Evolutionary conservation across 37 sponge, comb jelly and placozoan genomes (phyloP).

Genomic region (Halisarca cf. caerulea): DNA sequence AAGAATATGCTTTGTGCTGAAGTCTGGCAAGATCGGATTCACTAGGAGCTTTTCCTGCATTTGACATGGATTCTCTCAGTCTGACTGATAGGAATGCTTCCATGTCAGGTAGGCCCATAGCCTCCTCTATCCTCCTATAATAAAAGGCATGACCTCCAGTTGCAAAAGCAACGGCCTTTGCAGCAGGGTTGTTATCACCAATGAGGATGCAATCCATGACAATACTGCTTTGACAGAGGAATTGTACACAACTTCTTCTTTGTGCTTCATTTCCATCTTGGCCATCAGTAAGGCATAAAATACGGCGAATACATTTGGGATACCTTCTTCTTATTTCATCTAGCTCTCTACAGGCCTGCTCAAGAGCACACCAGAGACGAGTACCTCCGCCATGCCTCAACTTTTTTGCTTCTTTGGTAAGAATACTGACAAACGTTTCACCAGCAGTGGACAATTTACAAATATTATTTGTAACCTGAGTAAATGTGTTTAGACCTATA

Average conservation of each 20-base stretch:
- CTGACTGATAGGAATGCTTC: constrained; percentile 5
- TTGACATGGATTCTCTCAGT: neutral
- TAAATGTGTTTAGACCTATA: neutral
- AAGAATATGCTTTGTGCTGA: too few relatives aligned
- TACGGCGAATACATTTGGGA: neutral
- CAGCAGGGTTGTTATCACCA: neutral
- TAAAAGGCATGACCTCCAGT: constrained; percentile 5
- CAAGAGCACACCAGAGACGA: neutral
- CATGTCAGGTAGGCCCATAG: neutral
- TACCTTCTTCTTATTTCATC: neutral
- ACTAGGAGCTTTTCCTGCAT: too few relatives aligned
- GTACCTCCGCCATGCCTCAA: neutral
- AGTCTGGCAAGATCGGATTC: too few relatives aligned
- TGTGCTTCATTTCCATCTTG: neutral
- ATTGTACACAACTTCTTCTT: neutral
- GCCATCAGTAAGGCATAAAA: constrained; percentile 37
- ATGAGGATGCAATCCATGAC: neutral
- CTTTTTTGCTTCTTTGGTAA: neutral
- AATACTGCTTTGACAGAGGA: neutral
- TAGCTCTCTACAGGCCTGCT: neutral
- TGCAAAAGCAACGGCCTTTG: neutral
- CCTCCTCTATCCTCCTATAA: neutral
- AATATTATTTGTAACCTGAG: neutral
- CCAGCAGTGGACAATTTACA: neutral
- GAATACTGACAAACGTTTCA: neutral